phyloP scores from a whole-genome alignment of 2,888 invertebrate genomes.

The Lasioglossum figueresi region DNA sequence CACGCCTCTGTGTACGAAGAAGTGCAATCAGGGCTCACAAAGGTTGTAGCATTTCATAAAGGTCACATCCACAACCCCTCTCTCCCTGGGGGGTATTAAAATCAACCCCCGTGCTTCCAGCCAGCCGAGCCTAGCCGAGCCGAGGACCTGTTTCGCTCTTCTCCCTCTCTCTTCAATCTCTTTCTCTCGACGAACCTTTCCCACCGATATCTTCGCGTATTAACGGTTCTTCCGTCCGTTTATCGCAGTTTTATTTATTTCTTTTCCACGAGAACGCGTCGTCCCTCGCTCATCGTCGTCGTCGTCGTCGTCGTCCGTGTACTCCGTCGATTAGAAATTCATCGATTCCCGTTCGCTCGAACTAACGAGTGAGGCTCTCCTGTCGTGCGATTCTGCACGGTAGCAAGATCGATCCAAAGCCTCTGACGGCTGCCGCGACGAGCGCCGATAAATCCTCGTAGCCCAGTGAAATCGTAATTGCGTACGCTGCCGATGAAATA shows the following conservation, averaged over 20 bases:
- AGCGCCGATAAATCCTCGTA: conserved; percentile 2
- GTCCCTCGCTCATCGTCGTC: background rate
- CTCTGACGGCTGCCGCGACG: background rate
- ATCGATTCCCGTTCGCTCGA: conserved; percentile 42
- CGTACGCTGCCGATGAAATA: background rate
- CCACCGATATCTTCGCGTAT: conserved; percentile 53
- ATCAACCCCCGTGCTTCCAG: conserved; percentile 69
- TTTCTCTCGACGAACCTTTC: background rate
- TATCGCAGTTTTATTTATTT: conserved; percentile 43
- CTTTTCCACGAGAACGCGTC: conserved; percentile 8
- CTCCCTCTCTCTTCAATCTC: background rate
- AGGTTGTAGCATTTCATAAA: conserved; percentile 80
- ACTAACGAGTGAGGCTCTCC: conserved; percentile 33
- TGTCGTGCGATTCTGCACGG: background rate
- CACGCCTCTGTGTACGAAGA: conserved; percentile 49
- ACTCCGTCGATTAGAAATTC: conserved; percentile 44
- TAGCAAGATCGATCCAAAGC: background rate
- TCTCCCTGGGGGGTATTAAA: conserved; percentile 77
- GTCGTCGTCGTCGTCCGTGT: background rate
- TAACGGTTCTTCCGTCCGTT: conserved; percentile 50
- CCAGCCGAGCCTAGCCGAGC: conserved; percentile 17
- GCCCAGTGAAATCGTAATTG: conserved; percentile 1
- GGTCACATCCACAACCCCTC: conserved; percentile 73
- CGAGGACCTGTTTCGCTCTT: conserved; percentile 44
- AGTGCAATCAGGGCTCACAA: conserved; percentile 76